Conservation (phyloP, 2,888 invertebrate species). For the Phrixothrix hirtus region DNA sequence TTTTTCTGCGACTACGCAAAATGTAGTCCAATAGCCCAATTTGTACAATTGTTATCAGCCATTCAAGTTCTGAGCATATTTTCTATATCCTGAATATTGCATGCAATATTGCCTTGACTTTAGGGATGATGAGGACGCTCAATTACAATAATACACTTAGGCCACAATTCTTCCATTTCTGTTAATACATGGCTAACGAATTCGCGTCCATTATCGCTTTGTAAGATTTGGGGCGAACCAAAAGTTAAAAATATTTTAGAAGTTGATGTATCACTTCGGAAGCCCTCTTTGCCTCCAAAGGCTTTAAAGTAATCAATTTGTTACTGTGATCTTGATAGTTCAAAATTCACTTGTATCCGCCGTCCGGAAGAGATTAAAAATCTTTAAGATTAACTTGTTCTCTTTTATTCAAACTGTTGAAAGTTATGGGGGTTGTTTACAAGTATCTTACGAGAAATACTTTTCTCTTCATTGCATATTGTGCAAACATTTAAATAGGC, state of each 20-base stretch:
- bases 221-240: too few relatives aligned
- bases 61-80: background rate
- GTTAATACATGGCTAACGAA: too few relatives aligned
- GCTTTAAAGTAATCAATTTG: background rate
- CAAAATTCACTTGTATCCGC: background rate
- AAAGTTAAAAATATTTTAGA: background rate
- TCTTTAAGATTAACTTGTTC: too few relatives aligned
- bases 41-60: background rate
- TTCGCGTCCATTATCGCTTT: too few relatives aligned
- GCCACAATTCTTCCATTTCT: too few relatives aligned
- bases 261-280: background rate
- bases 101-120: background rate
- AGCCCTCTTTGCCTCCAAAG: background rate
- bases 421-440: too few relatives aligned
- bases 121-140: background rate
- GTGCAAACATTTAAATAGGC: too few relatives aligned
- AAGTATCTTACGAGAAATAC: too few relatives aligned
- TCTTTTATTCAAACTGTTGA: too few relatives aligned
- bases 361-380: background rate
- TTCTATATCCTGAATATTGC: background rate
- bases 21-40: background rate
- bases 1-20: background rate
- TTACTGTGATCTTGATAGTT: background rate
- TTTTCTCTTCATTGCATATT: too few relatives aligned
- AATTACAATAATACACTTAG: too few relatives aligned